Conservation (phyloP, 2,888 invertebrate genomes). For the Deilephila elpenor region DNA sequence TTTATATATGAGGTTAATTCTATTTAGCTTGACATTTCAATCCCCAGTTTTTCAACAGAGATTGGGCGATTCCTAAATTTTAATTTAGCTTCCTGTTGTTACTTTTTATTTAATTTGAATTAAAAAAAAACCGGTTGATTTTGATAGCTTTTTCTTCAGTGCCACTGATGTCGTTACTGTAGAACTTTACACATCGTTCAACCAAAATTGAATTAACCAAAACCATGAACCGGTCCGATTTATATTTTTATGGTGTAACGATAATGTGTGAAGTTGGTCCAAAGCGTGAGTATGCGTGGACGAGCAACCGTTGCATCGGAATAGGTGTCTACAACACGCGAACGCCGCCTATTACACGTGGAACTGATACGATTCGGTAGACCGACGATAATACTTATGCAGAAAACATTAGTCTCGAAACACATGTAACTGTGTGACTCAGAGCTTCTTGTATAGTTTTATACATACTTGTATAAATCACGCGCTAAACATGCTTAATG, state of each 20-base stretch:
- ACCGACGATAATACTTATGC: conserved; percentile 9
- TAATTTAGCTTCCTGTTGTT: background rate
- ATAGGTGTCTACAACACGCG: conserved; percentile 57
- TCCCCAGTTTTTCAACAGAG: background rate
- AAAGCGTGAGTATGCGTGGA: conserved; percentile 25
- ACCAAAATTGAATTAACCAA: background rate
- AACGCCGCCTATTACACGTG: conserved; percentile 40
- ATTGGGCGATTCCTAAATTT: background rate
- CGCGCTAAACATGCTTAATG: too few species aligned
- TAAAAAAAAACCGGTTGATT: too few species aligned
- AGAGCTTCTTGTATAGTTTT: background rate
- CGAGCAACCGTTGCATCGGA: conserved; percentile 39
- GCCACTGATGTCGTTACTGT: too few species aligned
- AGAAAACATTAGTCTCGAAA: conserved; percentile 32
- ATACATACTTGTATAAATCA: background rate
- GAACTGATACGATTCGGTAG: conserved; percentile 33
- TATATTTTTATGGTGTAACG: conserved; percentile 15
- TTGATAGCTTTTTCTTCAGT: too few species aligned
- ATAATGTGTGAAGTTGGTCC: conserved; percentile 13
- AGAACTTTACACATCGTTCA: background rate
- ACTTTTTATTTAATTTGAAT: background rate
- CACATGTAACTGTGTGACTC: conserved; percentile 26
- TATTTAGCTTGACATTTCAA: background rate
- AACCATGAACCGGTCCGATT: conserved; percentile 2
- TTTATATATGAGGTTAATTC: conserved; percentile 1